phyloP scores from a whole-genome alignment of 2,888 invertebrate genomes.

The Aquatica leii region DNA sequence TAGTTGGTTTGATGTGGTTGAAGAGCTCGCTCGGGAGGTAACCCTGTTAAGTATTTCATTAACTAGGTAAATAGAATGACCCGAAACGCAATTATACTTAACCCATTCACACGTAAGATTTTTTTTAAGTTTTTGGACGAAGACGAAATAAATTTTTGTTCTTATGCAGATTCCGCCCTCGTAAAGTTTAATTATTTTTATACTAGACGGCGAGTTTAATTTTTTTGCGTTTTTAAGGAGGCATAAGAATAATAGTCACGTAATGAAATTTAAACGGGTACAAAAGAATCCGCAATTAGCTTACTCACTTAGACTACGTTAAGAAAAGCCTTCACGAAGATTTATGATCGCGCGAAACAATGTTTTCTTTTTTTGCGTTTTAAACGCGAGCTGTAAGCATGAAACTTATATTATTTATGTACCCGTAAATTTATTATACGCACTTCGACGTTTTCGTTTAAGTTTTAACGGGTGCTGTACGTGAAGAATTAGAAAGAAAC shows the following conservation, averaged over 20 bases:
- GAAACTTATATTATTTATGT: constrained; percentile 24
- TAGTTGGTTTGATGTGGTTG: constrained; percentile 17
- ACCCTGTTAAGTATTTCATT: constrained; percentile 34
- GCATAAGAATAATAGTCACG: constrained; percentile 1
- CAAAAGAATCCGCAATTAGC: constrained; percentile 22
- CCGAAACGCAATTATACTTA: constrained; percentile 29
- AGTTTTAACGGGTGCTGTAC: constrained; percentile 4
- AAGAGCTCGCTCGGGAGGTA: constrained; percentile 31
- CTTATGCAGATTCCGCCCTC: constrained; percentile 31
- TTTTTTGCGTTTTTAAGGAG: background rate
- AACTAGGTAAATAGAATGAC: constrained; percentile 27
- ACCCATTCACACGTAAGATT: constrained; percentile 1
- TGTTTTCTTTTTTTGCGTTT: constrained; percentile 5
- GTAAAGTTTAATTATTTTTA: constrained; percentile 37
- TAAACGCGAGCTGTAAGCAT: constrained; percentile 9
- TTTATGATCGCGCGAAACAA: constrained; percentile 18
- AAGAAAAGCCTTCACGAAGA: constrained; percentile 20
- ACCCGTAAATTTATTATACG: constrained; percentile 15
- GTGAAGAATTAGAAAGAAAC: background rate
- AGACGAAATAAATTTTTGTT: constrained; percentile 39
- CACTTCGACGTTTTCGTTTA: constrained; percentile 7
- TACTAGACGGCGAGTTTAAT: constrained; percentile 13
- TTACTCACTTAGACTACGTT: constrained; percentile 21
- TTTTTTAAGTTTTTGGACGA: constrained; percentile 22
- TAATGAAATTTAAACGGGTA: constrained; percentile 17